phyloP scores from a whole-genome alignment of 2,113 vertebrate genomes.

The Phyllopteryx taeniolatus region DNA sequence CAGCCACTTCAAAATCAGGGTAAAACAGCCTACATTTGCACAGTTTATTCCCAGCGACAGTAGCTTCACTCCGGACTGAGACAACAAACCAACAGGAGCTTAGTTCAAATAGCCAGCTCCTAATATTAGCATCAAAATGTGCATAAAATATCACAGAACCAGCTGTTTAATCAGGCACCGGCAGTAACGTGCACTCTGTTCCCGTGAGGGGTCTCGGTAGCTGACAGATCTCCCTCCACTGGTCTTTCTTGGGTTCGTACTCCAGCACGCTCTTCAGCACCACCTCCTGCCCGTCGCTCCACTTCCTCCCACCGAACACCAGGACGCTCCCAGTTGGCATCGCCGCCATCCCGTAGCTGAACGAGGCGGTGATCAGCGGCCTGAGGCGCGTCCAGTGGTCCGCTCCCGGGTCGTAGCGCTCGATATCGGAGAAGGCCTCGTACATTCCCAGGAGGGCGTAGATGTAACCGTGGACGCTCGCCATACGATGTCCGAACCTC shows the following conservation, averaged over 20 bases:
- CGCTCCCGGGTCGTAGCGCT: conserved; percentile 76
- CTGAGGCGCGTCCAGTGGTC: conserved; percentile 87
- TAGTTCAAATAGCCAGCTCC: not conserved
- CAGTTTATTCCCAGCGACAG: not conserved
- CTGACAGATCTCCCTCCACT: conserved; percentile 87
- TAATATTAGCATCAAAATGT: not conserved
- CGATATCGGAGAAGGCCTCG: conserved; percentile 93
- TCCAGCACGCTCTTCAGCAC: conserved; percentile 84
- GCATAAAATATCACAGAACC: not conserved
- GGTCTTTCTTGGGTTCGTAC: conserved; percentile 83
- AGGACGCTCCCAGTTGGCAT: conserved; percentile 76
- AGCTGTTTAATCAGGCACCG: conserved; percentile 69
- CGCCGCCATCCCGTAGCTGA: conserved; percentile 83
- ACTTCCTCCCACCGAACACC: conserved; percentile 88
- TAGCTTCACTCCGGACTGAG: not conserved
- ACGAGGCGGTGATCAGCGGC: conserved; percentile 81
- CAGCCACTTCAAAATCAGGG: no score
- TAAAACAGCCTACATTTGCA: not conserved
- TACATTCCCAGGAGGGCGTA: conserved; percentile 91
- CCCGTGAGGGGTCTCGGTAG: conserved; percentile 83
- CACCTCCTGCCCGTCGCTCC: conserved; percentile 84
- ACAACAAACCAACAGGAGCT: not conserved
- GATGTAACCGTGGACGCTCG: conserved; percentile 77
- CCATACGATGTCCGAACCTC: conserved; percentile 89
- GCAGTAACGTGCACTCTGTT: conserved; percentile 82